Base-by-base conservation (phyloP, 2,113 vertebrate genomes). In the Myrmecobius fasciatus region DNA sequence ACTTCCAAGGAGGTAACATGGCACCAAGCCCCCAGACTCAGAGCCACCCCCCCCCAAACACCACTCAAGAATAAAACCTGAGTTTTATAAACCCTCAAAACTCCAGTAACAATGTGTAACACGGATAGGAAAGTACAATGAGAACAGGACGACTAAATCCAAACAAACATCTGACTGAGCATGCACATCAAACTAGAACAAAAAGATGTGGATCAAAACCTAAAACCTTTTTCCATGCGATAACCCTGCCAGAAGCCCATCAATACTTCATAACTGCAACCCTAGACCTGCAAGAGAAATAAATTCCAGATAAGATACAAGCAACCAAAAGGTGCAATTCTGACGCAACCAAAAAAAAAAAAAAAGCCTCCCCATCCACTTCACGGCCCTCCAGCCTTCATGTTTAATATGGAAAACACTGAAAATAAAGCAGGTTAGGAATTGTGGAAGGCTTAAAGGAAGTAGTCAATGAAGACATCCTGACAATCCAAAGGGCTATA, bases 231-330 rank as follows among this genome's bases (percentile, higher is more conserved):
- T 90, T 97, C 96, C 95, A 97, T 96, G 97, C 0, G 11, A 97
- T 94, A 97, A 83, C 96, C 97, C 97, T 98, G 95, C 92, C 96
- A 98, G 97, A 98, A 98, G 96, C 96, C 95, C 97, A 98, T 97
- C 97, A 98, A 96, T 96, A 97, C 97, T 97, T 98, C 95, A 52
- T 89, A 98, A 97, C 94, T 97, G 95, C 97, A 98, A 98, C 97
- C 94, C 97, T 97, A 98, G 97, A 98, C 96, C 97, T 97, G 96
- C 92, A 98, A 96, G 96, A 98, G 95, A 97, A 98, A 98, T 92
- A 96, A 94, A 97, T 90, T 97, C 96, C 95, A 94, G 94, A 96
- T 53, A 95, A 97, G 94, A 97, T 89, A 90, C 0, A 25, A 95
- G 53, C 88, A 96, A 89, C 46, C 93, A 95, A 93, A 97, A 97